Percentiles rank a stretch among this genome's conserved stretches.
phyloP scores from a whole-genome alignment of 2,888 invertebrate genomes.

The Coenonympha arcania region DNA sequence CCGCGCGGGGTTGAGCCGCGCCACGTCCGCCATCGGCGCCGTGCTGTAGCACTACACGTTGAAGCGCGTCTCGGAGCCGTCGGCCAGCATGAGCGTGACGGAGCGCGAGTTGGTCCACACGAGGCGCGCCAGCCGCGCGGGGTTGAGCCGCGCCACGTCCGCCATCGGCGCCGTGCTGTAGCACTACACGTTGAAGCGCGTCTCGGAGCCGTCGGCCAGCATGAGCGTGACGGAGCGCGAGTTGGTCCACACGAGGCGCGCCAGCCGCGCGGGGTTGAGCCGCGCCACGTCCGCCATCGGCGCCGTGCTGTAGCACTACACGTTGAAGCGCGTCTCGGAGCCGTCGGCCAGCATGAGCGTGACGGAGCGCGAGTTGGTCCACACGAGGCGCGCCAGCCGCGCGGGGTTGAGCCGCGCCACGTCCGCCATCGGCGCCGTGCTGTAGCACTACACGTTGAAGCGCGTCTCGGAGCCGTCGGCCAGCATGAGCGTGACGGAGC shows the following conservation, averaged over 20 bases:
- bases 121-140: conserved; percentile 90
- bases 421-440: conserved; percentile 93
- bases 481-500: conserved; percentile 92
- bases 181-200: conserved; percentile 95
- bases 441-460: conserved; percentile 96
- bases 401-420: conserved; percentile 89
- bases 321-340: conserved; percentile 96
- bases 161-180: conserved; percentile 95
- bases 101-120: conserved; percentile 97
- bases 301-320: conserved; percentile 95
- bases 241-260: conserved; percentile 96
- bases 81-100: conserved; percentile 94
- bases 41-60: conserved; percentile 96
- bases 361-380: conserved; percentile 95
- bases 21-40: conserved; percentile 91
- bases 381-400: conserved; percentile 91
- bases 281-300: conserved; percentile 91
- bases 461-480: conserved; percentile 98
- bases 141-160: conserved; percentile 88
- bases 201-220: conserved; percentile 96
- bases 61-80: conserved; percentile 96
- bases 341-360: conserved; percentile 95
- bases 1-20: conserved; percentile 88
- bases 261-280: conserved; percentile 90
- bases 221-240: conserved; percentile 93